Evolutionary conservation across 2,113 vertebrate genomes (phyloP), one percentile per base, ranked within the genome.

Genomic region (Chelonoidis abingdonii): DNA sequence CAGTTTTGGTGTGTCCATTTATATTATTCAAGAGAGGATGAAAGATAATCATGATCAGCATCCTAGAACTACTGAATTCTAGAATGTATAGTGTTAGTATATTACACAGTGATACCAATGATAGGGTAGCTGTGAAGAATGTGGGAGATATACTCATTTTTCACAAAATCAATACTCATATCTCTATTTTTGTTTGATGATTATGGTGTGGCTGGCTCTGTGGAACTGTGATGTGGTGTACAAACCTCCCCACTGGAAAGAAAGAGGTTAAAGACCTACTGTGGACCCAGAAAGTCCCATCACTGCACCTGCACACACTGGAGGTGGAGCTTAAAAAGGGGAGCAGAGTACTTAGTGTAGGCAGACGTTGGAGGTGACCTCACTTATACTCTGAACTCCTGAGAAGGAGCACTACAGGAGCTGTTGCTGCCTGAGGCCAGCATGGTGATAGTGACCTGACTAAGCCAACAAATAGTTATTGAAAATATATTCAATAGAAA

Each of bases 41-140:
- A 76, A 87, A 82, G 19, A 8, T 6, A 91, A 0, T 3, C 65
- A 38, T 0, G 1, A 3, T 47, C 19, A 87, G 44, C 2, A 38
- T 14, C 1, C 1, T 35, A 17, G 2, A 75, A 24, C 35, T 90
- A 4, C 9, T 35, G 54, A 41, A 93, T 25, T 69, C 17, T 25
- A 80, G 31, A 10, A 1, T 84, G 47, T 59, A 4, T 81, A 29
- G 19, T 0, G 0, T 62, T 29, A 62, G 29, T 4, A 35, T 65
- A 17, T 65, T 35, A 8, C 31, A 65, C 14, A 35, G 57, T 65
- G 62, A 65, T 65, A 65, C 0, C 10, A 83, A 35, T 79, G 54
- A 27, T 0, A 41, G 24, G 38, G 27, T 13, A 81, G 3, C 19
- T 90, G 49, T 47, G 1, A n/a, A 38, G 16, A 50, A 14, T 0